phyloP scores from a whole-genome alignment of 2,113 vertebrate genomes.

The Redunca redunca region DNA sequence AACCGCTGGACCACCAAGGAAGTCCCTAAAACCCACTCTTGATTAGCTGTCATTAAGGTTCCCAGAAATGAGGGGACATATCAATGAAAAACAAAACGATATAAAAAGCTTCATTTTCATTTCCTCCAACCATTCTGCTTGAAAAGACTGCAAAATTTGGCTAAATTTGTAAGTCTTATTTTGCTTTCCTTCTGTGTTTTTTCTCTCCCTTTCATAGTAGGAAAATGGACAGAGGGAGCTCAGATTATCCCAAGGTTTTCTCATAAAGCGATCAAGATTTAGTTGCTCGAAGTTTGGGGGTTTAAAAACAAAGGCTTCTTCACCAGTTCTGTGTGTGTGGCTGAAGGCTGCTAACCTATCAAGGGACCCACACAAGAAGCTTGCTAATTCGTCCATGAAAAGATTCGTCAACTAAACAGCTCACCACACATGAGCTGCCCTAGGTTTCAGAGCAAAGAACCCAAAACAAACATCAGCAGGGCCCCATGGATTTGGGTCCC shows the following conservation, averaged over 20 bases:
- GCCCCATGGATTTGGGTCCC: slow-evolving; percentile 59
- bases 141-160: neutral
- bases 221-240: neutral
- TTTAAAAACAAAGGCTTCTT: neutral
- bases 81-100: neutral
- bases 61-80: neutral
- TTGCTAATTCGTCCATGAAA: slow-evolving; percentile 44
- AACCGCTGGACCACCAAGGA: neutral
- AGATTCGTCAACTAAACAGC: slow-evolving; percentile 40
- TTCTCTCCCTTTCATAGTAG: neutral
- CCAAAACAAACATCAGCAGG: slow-evolving; percentile 65
- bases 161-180: neutral
- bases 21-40: neutral
- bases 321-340: neutral
- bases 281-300: neutral
- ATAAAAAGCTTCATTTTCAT: neutral
- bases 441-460: slow-evolving; percentile 40
- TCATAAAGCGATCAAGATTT: neutral
- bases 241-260: neutral
- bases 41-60: neutral
- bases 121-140: neutral
- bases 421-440: neutral
- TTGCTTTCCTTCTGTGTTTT: neutral
- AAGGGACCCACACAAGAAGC: neutral
- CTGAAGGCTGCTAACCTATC: neutral